Percentiles rank a stretch among this genome's conserved stretches.
Conservation (phyloP, 2,113 vertebrate genomes). For the Noturus placidus region DNA sequence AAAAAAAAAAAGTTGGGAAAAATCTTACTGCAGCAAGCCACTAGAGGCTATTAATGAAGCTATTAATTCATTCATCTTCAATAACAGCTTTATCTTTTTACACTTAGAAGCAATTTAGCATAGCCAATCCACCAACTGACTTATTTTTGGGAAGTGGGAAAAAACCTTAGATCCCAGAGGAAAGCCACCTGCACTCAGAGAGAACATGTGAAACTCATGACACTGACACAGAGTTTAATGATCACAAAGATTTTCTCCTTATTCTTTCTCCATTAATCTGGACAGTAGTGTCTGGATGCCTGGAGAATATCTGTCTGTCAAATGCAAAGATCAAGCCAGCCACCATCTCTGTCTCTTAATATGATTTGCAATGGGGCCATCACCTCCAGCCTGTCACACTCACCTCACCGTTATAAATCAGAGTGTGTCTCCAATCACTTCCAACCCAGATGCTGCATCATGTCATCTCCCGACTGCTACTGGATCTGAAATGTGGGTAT, state of each 20-base stretch:
- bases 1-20: neutral
- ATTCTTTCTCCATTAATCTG: neutral
- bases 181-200: neutral
- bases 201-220: neutral
- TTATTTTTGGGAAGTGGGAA: no score
- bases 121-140: neutral
- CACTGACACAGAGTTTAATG: no score
- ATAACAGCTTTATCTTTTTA: neutral
- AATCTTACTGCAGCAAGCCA: neutral
- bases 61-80: neutral
- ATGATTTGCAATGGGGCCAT: neutral
- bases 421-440: neutral
- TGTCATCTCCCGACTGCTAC: neutral
- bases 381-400: neutral
- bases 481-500: conserved; percentile 21
- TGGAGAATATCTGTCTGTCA: conserved; percentile 24
- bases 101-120: neutral
- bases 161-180: no score
- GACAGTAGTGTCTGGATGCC: conserved; percentile 27
- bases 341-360: neutral
- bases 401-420: conserved; percentile 2
- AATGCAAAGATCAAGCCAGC: conserved; percentile 3
- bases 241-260: neutral
- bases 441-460: neutral
- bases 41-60: neutral